A percentile compares a stretch with the other conserved stretches of the same genome.
Evolutionary conservation across 2,888 invertebrate genomes (phyloP).

Genomic region (Piscicola geometra): DNA sequence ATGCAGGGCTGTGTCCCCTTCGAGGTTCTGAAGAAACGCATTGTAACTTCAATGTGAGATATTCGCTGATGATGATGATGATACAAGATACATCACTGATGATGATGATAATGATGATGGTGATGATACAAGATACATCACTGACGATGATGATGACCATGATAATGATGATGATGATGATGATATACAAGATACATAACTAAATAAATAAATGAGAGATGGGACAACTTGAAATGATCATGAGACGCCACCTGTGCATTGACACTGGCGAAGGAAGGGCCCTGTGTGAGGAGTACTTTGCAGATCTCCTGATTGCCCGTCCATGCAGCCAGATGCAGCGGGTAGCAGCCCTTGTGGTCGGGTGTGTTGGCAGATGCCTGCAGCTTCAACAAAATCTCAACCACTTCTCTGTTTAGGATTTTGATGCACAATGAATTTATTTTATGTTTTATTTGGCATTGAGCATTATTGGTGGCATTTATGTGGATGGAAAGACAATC

Average conservation of each 20-base stretch:
- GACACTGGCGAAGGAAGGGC: constrained; percentile 47
- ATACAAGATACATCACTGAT: neutral
- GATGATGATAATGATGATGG: neutral
- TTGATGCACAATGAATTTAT: too few relatives aligned
- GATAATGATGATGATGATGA: neutral
- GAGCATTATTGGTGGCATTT: neutral
- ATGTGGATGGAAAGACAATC: neutral
- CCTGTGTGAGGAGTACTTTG: constrained; percentile 68
- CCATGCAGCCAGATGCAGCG: constrained; percentile 89
- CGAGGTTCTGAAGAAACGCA: constrained; percentile 61
- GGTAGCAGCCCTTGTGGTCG: constrained; percentile 84
- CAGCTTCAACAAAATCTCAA: constrained; percentile 73
- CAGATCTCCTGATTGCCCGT: constrained; percentile 85
- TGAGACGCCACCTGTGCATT: constrained; percentile 50
- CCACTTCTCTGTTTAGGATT: constrained; percentile 69
- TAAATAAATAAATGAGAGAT: neutral
- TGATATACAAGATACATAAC: neutral
- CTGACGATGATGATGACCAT: neutral
- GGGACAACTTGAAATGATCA: neutral
- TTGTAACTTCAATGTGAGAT: too few relatives aligned
- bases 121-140: constrained; percentile 1
- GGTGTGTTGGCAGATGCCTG: constrained; percentile 83
- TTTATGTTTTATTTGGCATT: too few relatives aligned
- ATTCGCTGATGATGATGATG: neutral
- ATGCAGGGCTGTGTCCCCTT: constrained; percentile 85